Evolutionary conservation across 1,140 invertebrate species (phyloP), one percentile per base, ranked within the genome.

Genomic region (Drosophila obscura): DNA sequence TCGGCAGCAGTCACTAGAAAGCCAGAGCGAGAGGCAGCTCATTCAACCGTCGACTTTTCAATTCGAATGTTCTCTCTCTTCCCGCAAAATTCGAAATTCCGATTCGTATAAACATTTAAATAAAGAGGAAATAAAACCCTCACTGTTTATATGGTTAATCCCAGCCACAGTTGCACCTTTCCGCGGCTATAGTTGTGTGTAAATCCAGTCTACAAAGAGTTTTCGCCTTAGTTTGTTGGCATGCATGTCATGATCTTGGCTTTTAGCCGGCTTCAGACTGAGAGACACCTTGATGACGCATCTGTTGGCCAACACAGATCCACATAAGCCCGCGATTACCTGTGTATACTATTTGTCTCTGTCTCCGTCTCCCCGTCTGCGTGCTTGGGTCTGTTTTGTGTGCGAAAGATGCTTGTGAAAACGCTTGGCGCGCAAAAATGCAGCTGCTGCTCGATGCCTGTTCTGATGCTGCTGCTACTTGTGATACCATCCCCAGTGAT

Each of bases 201-300:
- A 19, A 24, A 22, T 49, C 13, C 15, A 43, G 13, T 62, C 41
- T n/a, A 39, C 31, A 50, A 62, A 68, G 55, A 67, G 71, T 35
- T 60, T 59, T 72, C 59, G 5, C 44, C 15, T 52, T 67, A 50
- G 13, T 57, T 60, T 58, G 45, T 72, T 63, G 73, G 58, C 62
- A 84, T 85, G 73, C 68, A 63, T 67, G 77, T 82, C 74, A 85
- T 88, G 82, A 87, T 88, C 83, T 79, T 78, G 71, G 62, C 78
- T 88, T 63, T 46, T 71, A 85, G 75, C 81, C 81, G 81, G 81
- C 77, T 73, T 64, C 58, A 73, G 71, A 31, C 52, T 63, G 61
- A 51, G 16, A 24, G 61, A 52, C 63, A 73, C 53, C 79, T 87
- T 88, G 78, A 88, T 87, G 82, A 87, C 82, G 78, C 83, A 87